phyloP scores from a whole-genome alignment of 2,113 vertebrate genomes.

The Prietella phreatophila region DNA sequence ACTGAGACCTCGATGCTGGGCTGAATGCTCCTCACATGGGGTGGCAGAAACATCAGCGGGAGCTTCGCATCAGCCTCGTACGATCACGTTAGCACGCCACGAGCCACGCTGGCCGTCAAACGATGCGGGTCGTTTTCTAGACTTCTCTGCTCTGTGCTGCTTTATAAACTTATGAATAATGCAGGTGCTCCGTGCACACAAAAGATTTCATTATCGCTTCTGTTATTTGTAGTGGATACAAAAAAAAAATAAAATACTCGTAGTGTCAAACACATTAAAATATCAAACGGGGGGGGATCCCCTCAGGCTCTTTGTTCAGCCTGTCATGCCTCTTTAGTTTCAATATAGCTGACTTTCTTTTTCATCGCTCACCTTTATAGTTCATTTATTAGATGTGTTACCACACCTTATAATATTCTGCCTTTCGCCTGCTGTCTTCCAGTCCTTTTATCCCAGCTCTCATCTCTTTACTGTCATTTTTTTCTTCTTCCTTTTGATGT shows the following conservation, averaged over 20 bases:
- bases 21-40: constrained; percentile 26
- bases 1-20: constrained; percentile 41
- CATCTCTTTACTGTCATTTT: constrained; percentile 37
- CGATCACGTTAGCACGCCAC: constrained; percentile 52
- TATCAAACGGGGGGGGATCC: constrained; percentile 82
- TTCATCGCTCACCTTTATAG: constrained; percentile 74
- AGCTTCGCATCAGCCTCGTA: constrained; percentile 16
- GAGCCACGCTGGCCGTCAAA: constrained; percentile 64
- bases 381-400: constrained; percentile 84
- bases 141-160: constrained; percentile 64
- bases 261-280: constrained; percentile 87
- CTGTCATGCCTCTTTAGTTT: constrained; percentile 90
- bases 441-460: constrained; percentile 57
- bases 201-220: constrained; percentile 88
- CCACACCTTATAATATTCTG: constrained; percentile 79
- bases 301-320: constrained; percentile 89
- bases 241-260: constrained; percentile 90
- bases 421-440: constrained; percentile 80
- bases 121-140: constrained; percentile 77
- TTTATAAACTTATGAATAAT: constrained; percentile 93
- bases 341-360: constrained; percentile 78
- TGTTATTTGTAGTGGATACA: constrained; percentile 89
- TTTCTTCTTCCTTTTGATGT: constrained; percentile 41
- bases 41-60: constrained; percentile 35
- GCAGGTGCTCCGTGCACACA: constrained; percentile 76